Evolutionary conservation across 2,797 vertebrate species (phyloP).

Genomic region (Falco peregrinus): DNA sequence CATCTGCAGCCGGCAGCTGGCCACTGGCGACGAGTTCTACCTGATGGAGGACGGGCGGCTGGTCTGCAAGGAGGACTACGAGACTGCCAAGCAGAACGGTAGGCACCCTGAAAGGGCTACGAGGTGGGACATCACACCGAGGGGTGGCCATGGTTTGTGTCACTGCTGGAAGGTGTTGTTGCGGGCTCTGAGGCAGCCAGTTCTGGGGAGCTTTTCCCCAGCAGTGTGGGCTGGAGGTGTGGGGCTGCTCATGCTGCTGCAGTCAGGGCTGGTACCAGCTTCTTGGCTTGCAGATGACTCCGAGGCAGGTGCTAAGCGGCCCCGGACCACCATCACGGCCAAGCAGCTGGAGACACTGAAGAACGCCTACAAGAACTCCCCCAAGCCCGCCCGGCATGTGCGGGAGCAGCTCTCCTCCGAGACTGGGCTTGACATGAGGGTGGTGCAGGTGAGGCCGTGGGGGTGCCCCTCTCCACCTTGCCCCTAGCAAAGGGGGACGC

Average conservation of each 20-base stretch:
- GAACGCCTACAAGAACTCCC: conserved; percentile 97
- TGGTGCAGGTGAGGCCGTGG: conserved; percentile 87
- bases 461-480: background rate
- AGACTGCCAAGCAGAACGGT: conserved; percentile 98
- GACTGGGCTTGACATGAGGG: conserved; percentile 97
- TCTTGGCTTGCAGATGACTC: conserved; percentile 86
- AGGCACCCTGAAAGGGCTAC: background rate
- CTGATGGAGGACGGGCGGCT: conserved; percentile 97
- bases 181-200: background rate
- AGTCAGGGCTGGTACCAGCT: background rate
- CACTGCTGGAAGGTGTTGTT: background rate
- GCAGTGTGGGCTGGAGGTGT: rapidly evolving
- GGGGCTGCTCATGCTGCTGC: background rate
- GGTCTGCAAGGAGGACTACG: conserved; percentile 98
- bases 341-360: conserved; percentile 98
- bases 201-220: background rate
- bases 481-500: rapidly evolving
- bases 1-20: conserved; percentile 96
- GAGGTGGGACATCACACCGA: rapidly evolving
- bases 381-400: conserved; percentile 94
- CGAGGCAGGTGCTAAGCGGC: conserved; percentile 93
- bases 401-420: conserved; percentile 97
- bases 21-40: conserved; percentile 98
- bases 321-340: conserved; percentile 96
- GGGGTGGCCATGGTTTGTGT: rapidly evolving